A percentile compares a stretch with the other conserved stretches of the same genome.
phyloP scores from a whole-genome alignment of 2,113 vertebrate genomes.

The Cryptotis parvus region DNA sequence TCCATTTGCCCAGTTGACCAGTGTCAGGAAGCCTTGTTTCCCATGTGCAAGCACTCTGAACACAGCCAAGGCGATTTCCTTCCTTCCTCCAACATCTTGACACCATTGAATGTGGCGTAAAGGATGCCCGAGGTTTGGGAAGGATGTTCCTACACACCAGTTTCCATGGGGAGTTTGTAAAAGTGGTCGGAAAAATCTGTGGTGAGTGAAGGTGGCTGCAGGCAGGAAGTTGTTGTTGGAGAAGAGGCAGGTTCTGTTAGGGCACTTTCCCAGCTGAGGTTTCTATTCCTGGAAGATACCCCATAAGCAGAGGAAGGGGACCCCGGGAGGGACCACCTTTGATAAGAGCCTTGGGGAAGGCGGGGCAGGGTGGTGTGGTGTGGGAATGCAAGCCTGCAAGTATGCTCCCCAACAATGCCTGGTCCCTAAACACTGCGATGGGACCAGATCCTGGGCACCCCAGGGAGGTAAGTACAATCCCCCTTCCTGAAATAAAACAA shows the following conservation, averaged over 20 bases:
- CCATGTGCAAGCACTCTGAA: neutral
- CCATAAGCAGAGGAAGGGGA: neutral
- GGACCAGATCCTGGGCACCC: too few relatives aligned
- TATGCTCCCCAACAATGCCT: too few relatives aligned
- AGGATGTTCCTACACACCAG: neutral
- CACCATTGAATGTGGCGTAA: conserved; percentile 6
- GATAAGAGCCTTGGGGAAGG: too few relatives aligned
- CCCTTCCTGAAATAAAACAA: too few relatives aligned
- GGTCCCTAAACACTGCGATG: too few relatives aligned
- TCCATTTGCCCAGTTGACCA: neutral
- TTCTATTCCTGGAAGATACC: conserved; percentile 35
- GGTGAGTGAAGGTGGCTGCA: conserved; percentile 47
- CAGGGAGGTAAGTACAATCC: too few relatives aligned
- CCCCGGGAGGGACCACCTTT: too few relatives aligned
- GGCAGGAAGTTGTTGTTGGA: conserved; percentile 45
- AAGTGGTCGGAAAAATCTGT: conserved; percentile 34
- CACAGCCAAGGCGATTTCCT: conserved; percentile 23
- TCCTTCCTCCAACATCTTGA: conserved; percentile 55
- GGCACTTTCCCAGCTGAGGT: neutral
- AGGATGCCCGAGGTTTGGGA: conserved; percentile 19
- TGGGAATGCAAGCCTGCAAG: too few relatives aligned
- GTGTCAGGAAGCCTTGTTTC: neutral
- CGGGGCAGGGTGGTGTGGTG: too few relatives aligned
- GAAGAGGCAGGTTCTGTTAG: conserved; percentile 18
- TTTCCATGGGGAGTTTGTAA: neutral